A percentile compares a stretch with the other conserved stretches of the same genome.
Conservation (phyloP, 2,113 vertebrate species). For the Limanda limanda region DNA sequence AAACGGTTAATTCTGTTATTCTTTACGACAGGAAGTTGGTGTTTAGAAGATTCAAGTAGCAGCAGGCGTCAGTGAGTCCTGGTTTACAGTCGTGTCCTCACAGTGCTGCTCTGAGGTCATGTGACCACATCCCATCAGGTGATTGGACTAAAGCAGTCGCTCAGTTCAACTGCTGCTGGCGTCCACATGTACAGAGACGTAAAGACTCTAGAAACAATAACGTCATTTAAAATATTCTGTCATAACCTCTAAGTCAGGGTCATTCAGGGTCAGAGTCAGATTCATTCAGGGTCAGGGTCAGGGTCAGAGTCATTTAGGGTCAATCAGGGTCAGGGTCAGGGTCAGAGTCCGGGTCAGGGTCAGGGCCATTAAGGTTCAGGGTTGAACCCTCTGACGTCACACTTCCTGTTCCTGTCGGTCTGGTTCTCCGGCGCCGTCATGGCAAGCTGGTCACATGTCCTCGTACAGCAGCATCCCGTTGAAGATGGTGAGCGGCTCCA, state of each 20-base stretch:
- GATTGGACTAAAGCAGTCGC: slow-evolving; percentile 13
- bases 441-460: slow-evolving; percentile 53
- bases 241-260: slow-evolving; percentile 14
- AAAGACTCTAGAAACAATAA: slow-evolving; percentile 2
- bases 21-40: not conserved
- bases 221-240: slow-evolving; percentile 36
- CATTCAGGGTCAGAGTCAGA: too few relatives aligned
- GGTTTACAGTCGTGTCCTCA: not conserved
- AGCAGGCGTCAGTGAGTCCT: slow-evolving; percentile 4
- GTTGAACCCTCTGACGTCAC: slow-evolving; percentile 6
- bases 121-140: slow-evolving; percentile 25
- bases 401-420: slow-evolving; percentile 22
- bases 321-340: slow-evolving; percentile 3
- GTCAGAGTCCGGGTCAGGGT: not conserved
- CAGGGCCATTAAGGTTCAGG: not conserved
- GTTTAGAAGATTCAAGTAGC: not conserved
- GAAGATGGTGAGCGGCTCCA: slow-evolving; percentile 93
- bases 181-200: slow-evolving; percentile 27
- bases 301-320: not conserved
- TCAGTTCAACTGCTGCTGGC: not conserved
- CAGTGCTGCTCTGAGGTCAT: not conserved
- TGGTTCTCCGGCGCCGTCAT: slow-evolving; percentile 25
- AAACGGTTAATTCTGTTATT: not conserved
- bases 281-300: too few relatives aligned
- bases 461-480: slow-evolving; percentile 90